These are phyloP conservation scores for Rotaria socialis DNA, from an alignment of 2,888 invertebrate species.

Conservation along the genomic window DNA sequence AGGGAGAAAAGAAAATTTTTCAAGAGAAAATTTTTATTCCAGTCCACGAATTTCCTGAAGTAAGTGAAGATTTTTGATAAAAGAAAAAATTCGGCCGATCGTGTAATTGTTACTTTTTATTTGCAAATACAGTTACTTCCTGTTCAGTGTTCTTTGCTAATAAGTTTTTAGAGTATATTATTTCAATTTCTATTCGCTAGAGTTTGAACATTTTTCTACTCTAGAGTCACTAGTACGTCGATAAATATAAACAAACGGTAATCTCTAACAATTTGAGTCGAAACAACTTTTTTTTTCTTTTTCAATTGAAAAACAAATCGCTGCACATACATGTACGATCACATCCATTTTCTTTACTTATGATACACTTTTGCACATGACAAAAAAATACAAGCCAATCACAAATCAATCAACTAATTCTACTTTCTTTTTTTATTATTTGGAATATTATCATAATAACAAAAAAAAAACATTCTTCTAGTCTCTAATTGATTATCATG, in stretches of 20 bases:
- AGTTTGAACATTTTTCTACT: not conserved
- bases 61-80: not conserved
- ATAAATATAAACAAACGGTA: not conserved
- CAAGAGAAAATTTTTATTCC: constrained; percentile 40
- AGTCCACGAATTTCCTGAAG: constrained; percentile 37
- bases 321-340: not conserved
- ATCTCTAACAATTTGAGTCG: not conserved
- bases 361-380: not conserved
- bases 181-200: too few relatives aligned
- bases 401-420: not conserved
- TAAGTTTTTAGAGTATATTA: too few relatives aligned
- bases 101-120: too few relatives aligned
- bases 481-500: too few relatives aligned
- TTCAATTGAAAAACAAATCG: not conserved
- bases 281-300: not conserved
- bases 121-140: too few relatives aligned
- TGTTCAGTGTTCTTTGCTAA: too few relatives aligned
- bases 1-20: constrained; percentile 20
- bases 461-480: not conserved
- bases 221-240: not conserved
- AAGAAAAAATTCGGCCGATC: too few relatives aligned
- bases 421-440: not conserved
- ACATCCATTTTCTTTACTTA: not conserved
- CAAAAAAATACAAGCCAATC: not conserved
- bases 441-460: not conserved